Conservation (phyloP, 2,797 vertebrate species). For the Microhierax caerulescens region DNA sequence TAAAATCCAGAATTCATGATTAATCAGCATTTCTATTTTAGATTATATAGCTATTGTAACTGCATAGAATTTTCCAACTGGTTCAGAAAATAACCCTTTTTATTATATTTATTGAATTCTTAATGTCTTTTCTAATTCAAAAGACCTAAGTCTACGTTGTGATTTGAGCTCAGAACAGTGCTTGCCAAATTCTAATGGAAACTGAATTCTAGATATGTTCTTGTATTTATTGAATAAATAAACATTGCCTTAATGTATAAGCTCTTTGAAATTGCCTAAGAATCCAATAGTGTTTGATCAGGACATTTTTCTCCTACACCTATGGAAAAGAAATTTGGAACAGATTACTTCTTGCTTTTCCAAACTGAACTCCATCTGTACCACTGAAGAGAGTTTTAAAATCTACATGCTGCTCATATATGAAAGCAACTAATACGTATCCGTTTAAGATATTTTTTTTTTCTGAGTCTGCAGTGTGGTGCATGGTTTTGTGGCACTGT, state of each 20-base stretch:
- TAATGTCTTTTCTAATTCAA: not conserved
- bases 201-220: not conserved
- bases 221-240: not conserved
- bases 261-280: not conserved
- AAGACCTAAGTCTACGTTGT: not conserved
- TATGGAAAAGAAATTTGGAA: not conserved
- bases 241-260: not conserved
- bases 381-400: not conserved
- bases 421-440: not conserved
- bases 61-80: not conserved
- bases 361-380: constrained; percentile 39
- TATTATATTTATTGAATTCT: not conserved
- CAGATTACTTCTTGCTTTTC: constrained; percentile 44
- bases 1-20: not conserved
- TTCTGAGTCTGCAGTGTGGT: not conserved
- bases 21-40: not conserved
- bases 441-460: not conserved
- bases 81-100: not conserved
- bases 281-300: not conserved
- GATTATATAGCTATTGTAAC: not conserved
- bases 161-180: not conserved
- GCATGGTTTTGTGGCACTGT: not conserved
- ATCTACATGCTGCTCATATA: not conserved
- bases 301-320: constrained; percentile 26
- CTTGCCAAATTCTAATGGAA: not conserved